Evolutionary conservation across 2,888 invertebrate genomes (phyloP), one percentile per base, ranked within the genome.

Genomic region (Oligia strigilis): DNA sequence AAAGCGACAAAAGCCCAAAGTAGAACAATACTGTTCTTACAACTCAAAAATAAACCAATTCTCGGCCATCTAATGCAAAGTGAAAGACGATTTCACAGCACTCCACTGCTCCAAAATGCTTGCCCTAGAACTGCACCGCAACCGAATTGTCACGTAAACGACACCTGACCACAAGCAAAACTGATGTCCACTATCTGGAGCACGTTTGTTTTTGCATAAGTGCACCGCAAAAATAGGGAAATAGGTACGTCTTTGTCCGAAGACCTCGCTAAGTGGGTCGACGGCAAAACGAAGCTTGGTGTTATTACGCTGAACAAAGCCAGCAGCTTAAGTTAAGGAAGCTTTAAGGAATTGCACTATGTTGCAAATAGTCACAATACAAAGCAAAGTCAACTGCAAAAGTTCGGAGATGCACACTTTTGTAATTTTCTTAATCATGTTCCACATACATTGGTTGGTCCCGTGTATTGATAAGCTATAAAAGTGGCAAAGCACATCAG

Each of bases 161-260:
- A 82, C 84, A 88, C 85, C 82, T 86, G 87, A 90, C 88, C 86
- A 85, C 85, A 88, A 81, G 81, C 77, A 85, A 76, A 82, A 85
- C 78, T 80, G 80, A 78, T 73, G 82, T 72, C 74, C 71, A 71
- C 79, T 79, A 92, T 91, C 87, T 92, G 75, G 91, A 91, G 89
- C 92, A 88, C 88, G 92, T 93, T 92, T 91, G 88, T 92, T 92
- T 92, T 92, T 90, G 88, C 89, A 86, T 87, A 92, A 92, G 90
- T 92, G 91, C 90, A 87, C 84, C 90, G 85, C 91, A 91, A 92
- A 93, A 93, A 91, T 91, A 86, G 88, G 86, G 49, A n/a, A 43
- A 1, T 14, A n/a, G 70, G 67, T 87, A 80, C n/a, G 72, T 84
- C 83, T 88, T 87, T 87, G 87, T 86, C 69, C 76, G 81, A 80